Evolutionary conservation across 2,113 vertebrate species (phyloP).

Genomic region (Tachysurus fulvidraco): DNA sequence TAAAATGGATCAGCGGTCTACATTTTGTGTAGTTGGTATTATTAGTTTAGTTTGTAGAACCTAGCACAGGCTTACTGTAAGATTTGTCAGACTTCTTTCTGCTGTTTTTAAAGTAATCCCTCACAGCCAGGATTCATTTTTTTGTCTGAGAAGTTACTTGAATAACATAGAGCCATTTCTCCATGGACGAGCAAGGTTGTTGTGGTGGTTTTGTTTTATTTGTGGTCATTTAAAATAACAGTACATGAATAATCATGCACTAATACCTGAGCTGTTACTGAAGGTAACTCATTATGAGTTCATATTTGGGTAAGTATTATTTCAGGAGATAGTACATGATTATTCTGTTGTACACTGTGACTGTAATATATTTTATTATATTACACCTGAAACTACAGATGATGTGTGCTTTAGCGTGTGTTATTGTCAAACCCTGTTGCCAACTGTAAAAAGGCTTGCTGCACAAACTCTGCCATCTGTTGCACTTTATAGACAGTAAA

Average conservation of each 20-base stretch:
- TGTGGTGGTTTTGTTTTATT: neutral
- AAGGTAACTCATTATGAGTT: no score
- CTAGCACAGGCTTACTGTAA: neutral
- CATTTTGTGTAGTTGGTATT: neutral
- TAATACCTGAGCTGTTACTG: no score
- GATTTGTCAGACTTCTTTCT: neutral
- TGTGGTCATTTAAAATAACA: neutral
- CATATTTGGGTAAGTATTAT: no score
- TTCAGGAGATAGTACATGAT: no score
- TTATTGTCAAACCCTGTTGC: neutral
- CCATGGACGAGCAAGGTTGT: neutral
- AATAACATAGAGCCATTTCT: neutral
- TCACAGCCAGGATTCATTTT: neutral
- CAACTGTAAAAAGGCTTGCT: neutral
- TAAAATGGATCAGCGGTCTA: neutral
- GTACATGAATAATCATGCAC: no score
- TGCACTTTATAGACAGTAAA: neutral
- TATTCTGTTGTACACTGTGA: no score
- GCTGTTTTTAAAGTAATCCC: neutral
- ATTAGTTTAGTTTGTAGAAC: neutral
- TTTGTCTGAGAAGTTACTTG: neutral
- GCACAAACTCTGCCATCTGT: neutral
- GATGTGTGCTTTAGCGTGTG: neutral
- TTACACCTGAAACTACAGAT: neutral
- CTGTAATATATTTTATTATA: neutral